Percentiles rank a stretch among this genome's conserved stretches.
Evolutionary conservation across 2,797 vertebrate species (phyloP).

Genomic region (Cirrhinus molitorella): DNA sequence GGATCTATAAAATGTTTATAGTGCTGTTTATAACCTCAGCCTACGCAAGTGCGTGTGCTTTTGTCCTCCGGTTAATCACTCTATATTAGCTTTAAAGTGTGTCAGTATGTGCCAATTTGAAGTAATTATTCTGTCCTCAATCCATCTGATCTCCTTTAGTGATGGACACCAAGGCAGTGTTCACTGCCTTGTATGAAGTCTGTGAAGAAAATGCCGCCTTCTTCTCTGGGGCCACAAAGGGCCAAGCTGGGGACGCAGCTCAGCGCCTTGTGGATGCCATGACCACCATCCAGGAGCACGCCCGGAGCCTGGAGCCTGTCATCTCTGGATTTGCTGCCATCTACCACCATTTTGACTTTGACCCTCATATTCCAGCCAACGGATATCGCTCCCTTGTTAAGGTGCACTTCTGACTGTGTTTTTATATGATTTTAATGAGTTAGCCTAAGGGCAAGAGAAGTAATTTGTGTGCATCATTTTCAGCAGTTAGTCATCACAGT

Average conservation of each 20-base stretch:
- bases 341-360: conserved; percentile 91
- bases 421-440: conserved; percentile 69
- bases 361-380: conserved; percentile 88
- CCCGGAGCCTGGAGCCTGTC: conserved; percentile 82
- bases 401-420: conserved; percentile 71
- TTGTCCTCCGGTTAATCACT: conserved; percentile 17
- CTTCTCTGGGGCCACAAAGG: conserved; percentile 81
- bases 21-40: not conserved
- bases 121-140: not conserved
- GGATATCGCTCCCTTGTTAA: conserved; percentile 93
- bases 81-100: not conserved
- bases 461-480: conserved; percentile 5
- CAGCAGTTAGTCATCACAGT: conserved; percentile 12
- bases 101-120: not conserved
- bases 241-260: conserved; percentile 76
- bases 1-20: conserved; percentile 8
- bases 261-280: conserved; percentile 81
- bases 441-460: conserved; percentile 53
- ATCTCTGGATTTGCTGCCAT: conserved; percentile 80
- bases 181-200: conserved; percentile 82
- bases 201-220: conserved; percentile 87
- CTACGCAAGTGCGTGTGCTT: not conserved
- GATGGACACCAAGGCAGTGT: conserved; percentile 90
- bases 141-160: conserved; percentile 55
- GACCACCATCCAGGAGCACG: conserved; percentile 84